These are phyloP conservation scores for Hedya salicella DNA, from an alignment of 2,888 invertebrate genomes.

Conservation along the genomic window DNA sequence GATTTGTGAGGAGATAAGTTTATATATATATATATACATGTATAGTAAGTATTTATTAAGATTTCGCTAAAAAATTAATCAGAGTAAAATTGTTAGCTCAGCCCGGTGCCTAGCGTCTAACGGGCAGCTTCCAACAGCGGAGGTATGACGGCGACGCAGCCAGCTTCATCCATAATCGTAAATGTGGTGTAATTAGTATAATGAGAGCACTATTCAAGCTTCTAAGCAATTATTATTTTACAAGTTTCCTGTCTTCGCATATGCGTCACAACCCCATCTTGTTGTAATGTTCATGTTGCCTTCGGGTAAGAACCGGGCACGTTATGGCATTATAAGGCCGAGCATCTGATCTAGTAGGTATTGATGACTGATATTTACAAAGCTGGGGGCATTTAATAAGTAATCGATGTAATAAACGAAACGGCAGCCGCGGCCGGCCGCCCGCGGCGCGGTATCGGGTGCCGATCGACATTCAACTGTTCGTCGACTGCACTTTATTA, in stretches of 20 bases:
- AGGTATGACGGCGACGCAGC: conserved; percentile 2
- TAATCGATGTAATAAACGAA: conserved; percentile 28
- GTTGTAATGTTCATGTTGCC: neutral
- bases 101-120: neutral
- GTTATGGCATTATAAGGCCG: neutral
- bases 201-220: conserved; percentile 22
- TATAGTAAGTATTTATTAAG: no score
- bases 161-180: conserved; percentile 27
- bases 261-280: neutral
- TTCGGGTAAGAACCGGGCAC: neutral
- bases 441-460: conserved; percentile 34
- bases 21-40: no score
- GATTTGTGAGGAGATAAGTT: no score
- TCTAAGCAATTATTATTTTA: conserved; percentile 27
- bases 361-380: conserved; percentile 7
- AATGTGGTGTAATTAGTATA: conserved; percentile 18
- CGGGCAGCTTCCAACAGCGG: conserved; percentile 3
- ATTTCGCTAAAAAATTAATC: neutral
- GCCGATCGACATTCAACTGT: conserved; percentile 21
- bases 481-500: conserved; percentile 32
- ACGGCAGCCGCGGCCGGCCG: conserved; percentile 23
- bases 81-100: neutral
- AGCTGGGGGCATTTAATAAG: conserved; percentile 13
- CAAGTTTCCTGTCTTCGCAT: conserved; percentile 19
- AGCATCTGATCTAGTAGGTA: neutral